Evolutionary conservation across 2,888 invertebrate species (phyloP).

Genomic region (Lasioglossum pauxillum): DNA sequence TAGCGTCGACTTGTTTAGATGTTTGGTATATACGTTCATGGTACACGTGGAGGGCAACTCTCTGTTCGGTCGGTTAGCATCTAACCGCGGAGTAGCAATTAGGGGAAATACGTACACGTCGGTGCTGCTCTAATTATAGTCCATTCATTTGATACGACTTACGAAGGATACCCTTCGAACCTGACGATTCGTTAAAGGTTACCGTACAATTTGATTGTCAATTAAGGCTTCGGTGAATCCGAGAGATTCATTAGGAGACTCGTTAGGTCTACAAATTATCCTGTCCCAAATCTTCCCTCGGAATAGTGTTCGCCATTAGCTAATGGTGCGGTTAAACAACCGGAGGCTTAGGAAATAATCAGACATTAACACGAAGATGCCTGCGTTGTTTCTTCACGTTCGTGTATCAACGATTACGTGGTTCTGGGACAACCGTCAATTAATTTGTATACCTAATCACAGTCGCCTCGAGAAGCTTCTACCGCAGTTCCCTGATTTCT

Average conservation of each 20-base stretch:
- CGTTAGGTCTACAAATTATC: background rate
- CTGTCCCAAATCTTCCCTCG: background rate
- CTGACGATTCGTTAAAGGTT: background rate
- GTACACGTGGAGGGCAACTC: constrained; percentile 41
- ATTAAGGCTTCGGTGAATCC: background rate
- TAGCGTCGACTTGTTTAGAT: constrained; percentile 17
- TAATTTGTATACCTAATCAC: background rate
- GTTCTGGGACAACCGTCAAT: background rate
- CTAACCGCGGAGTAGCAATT: background rate
- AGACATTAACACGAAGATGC: background rate
- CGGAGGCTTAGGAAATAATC: background rate
- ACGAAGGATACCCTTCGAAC: too few species aligned
- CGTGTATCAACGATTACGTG: background rate
- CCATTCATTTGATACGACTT: background rate
- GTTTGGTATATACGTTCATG: background rate
- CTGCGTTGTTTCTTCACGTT: background rate
- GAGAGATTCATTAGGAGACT: background rate
- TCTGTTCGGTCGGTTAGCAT: background rate
- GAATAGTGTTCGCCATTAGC: background rate
- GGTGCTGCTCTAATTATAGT: background rate
- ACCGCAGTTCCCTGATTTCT: background rate
- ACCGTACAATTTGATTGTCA: constrained; percentile 2
- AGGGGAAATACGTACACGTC: background rate
- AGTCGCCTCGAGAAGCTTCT: background rate
- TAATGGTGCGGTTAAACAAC: background rate